Evolutionary conservation across 2,888 invertebrate species (phyloP).

Genomic region (Onthophagus sagittarius): DNA sequence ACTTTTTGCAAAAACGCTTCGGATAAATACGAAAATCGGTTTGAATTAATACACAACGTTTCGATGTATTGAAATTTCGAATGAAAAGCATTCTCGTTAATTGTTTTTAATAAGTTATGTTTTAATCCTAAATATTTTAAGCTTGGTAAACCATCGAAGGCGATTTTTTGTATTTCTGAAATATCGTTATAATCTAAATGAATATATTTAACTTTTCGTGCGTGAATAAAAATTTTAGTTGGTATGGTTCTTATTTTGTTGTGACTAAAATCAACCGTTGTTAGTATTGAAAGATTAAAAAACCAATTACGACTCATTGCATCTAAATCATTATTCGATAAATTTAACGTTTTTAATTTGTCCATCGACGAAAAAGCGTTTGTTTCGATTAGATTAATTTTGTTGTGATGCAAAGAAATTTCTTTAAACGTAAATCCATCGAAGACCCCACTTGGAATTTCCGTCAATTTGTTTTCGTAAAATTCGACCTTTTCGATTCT

Average conservation of each 20-base stretch:
- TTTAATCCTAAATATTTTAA: constrained; percentile 14
- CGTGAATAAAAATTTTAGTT: constrained; percentile 7
- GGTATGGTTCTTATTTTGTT: constrained; percentile 16
- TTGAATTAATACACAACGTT: constrained; percentile 14
- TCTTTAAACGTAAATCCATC: constrained; percentile 6
- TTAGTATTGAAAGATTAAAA: constrained; percentile 10
- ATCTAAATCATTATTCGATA: constrained; percentile 17
- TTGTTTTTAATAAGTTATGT: constrained; percentile 15
- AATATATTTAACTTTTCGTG: constrained; percentile 13
- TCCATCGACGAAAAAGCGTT: constrained; percentile 14
- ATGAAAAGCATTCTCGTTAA: constrained; percentile 14
- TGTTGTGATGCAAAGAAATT: constrained; percentile 17
- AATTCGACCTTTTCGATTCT: constrained; percentile 14
- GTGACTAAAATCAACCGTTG: constrained; percentile 15
- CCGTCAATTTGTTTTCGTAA: constrained; percentile 12
- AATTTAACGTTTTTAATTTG: constrained; percentile 2
- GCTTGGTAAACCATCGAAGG: constrained; percentile 13
- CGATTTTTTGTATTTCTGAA: constrained; percentile 6
- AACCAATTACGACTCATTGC: constrained; percentile 13
- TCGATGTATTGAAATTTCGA: constrained; percentile 7
- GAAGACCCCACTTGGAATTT: constrained; percentile 17
- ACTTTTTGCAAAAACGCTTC: background rate
- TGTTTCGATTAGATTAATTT: constrained; percentile 15
- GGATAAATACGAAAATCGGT: constrained; percentile 14
- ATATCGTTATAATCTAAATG: constrained; percentile 17